Evolutionary conservation across 2,888 invertebrate species (phyloP), one percentile per base, ranked within the genome.

Genomic region (Ophion costatus): DNA sequence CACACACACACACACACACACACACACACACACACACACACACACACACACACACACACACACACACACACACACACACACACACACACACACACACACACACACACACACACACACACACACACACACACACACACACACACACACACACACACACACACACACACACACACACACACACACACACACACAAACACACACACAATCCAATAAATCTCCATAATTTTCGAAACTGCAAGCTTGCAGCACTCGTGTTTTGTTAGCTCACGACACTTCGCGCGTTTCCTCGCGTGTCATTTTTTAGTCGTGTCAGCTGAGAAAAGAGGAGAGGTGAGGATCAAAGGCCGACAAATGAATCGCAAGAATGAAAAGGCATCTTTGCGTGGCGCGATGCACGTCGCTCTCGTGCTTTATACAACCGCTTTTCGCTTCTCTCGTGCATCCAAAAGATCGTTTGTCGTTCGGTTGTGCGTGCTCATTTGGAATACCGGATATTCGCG

Each of bases 341-440:
- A 91, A 92, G 91, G 86, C 87, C 90, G 91, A 92, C 91, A 92
- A 92, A 92, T 91, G 90, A 90, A 91, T 91, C 88, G 90, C 88
- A 82, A 84, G 86, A 84, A 86, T 80, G 86, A 84, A 86, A 86
- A 82, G 81, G 88, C 88, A 86, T 89, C 85, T 86, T 81, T 74
- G 79, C 86, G 87, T 87, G 87, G 59, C 59, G 59, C 9, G 59
- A 22, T 20, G 22, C 22, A 3, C 10, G 59, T 59, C 7, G 9
- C 59, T 9, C 22, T n/a, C 20, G 10, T 22, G 2, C 10, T 20
- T 20, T 2, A 9, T 11, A 24, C 14, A 51, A 51, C 51, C 33
- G n/a, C 17, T 14, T 67, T 59, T 66, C 59, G 38, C 24, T 20
- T 29, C 56, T 42, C 66, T 66, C 22, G 57, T 59, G 63, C 17